Evolutionary conservation across 2,113 vertebrate species (phyloP).

Genomic region (Amphiprion ocellaris): DNA sequence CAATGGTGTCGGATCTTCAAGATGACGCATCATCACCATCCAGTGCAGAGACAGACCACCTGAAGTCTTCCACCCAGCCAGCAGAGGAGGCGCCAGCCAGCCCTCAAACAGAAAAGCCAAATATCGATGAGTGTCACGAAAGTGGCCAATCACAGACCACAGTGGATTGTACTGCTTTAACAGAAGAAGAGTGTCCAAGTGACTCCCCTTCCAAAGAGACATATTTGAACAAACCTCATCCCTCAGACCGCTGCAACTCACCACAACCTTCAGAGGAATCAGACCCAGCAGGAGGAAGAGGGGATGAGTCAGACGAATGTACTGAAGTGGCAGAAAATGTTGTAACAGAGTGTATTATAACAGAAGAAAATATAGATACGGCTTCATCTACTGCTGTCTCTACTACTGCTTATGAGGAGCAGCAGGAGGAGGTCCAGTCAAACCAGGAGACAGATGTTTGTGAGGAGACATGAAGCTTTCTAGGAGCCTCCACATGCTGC

Average conservation of each 20-base stretch:
- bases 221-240: background rate
- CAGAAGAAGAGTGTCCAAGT: conserved; percentile 12
- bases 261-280: conserved; percentile 17
- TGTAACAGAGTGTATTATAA: background rate
- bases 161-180: background rate
- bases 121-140: conserved; percentile 9
- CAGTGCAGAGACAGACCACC: background rate
- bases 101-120: conserved; percentile 11
- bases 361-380: background rate
- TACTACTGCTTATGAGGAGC: background rate
- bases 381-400: background rate
- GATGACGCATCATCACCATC: background rate
- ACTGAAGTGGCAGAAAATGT: background rate
- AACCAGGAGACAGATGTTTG: conserved; percentile 31
- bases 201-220: background rate
- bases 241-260: background rate
- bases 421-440: conserved; percentile 18
- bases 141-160: conserved; percentile 9
- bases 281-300: background rate
- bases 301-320: conserved; percentile 20
- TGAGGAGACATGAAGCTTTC: conserved; percentile 33
- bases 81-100: conserved; percentile 14
- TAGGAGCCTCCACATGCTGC: background rate
- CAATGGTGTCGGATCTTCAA: background rate
- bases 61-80: background rate